phyloP scores from a whole-genome alignment of 2,113 vertebrate genomes.

The Motacilla tschutschensis region DNA sequence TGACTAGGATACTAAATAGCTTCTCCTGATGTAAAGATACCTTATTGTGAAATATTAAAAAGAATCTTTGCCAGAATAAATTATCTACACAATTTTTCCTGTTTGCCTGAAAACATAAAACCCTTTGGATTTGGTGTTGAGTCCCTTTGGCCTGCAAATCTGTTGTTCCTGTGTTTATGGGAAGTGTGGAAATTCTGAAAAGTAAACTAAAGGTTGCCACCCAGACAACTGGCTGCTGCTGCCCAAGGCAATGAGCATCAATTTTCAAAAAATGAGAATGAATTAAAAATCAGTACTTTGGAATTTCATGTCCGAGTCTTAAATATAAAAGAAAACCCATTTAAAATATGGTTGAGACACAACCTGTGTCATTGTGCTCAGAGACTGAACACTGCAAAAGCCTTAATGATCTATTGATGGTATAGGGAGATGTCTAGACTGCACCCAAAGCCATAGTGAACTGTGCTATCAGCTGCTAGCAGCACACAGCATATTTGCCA shows the following conservation, averaged over 20 bases:
- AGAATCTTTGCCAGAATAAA: slow-evolving; percentile 1
- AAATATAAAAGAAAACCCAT: not conserved
- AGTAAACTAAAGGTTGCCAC: not conserved
- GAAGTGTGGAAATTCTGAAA: not conserved
- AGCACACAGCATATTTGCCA: not conserved
- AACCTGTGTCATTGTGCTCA: not conserved
- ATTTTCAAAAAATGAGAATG: not conserved
- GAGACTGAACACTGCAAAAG: not conserved
- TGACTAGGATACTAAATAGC: not conserved
- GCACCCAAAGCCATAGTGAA: not conserved
- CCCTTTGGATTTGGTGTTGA: not conserved
- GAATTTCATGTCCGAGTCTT: not conserved
- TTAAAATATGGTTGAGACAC: not conserved
- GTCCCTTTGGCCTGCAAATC: slow-evolving; percentile 28
- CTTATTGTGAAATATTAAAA: not conserved
- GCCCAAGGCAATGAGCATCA: not conserved
- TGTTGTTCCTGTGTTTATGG: slow-evolving; percentile 12
- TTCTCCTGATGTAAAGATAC: not conserved
- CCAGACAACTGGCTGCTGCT: not conserved
- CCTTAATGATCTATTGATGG: not conserved
- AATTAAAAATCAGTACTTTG: not conserved
- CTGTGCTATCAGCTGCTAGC: not conserved
- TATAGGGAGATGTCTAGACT: not conserved
- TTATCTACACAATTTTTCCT: not conserved
- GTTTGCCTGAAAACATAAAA: slow-evolving; percentile 7